Base-by-base conservation (phyloP, 2,113 vertebrate species). In the Talpa occidentalis region DNA sequence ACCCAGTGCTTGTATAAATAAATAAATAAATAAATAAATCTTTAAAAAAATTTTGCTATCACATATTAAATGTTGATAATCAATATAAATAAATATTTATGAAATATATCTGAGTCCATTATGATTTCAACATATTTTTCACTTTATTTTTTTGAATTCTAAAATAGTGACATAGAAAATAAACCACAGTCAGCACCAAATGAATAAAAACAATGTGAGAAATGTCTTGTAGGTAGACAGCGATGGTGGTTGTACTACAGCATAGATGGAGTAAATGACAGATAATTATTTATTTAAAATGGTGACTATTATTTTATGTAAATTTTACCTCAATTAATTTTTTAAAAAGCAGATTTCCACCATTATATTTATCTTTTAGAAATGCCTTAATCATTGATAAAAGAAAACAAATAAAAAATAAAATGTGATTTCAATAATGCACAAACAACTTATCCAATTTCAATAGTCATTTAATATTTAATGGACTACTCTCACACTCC, bases 61-160 rank as follows among this genome's bases (percentile, higher is more conserved):
- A 35, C 2, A 69, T 64, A 73, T 40, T 69, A 86, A 90, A 81
- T 37, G 6, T 6, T 91, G 62, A 74, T 85, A 47, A 64, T 95
- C 7, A 59, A 60, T 77, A 66, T 16, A 78, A 88, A 42, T 47
- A 88, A 94, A 88, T 67, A n/a, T 30, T 85, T 74, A 92, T 74
- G 26, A 59, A 44, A 87, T 26, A 47, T 76, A 7, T 59, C 2
- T 93, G 40, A 66, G 80, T 67, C 37, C 8, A 62, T 24, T 47
- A 89, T 77, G 35, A 73, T 74, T 85, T 86, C 85, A 64, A 80
- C 16, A 26, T 14, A 60, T 16, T 74, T 54, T 77, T 92, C 35
- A 81, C 7, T 83, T 52, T 62, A 6, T 52, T 80, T 32, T 32
- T 14, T 87, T 30, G 3, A 67, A n/a, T 73, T 82, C 42, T 91